Conservation (phyloP, 2,797 vertebrate species). For the Thalassophryne amazonica region DNA sequence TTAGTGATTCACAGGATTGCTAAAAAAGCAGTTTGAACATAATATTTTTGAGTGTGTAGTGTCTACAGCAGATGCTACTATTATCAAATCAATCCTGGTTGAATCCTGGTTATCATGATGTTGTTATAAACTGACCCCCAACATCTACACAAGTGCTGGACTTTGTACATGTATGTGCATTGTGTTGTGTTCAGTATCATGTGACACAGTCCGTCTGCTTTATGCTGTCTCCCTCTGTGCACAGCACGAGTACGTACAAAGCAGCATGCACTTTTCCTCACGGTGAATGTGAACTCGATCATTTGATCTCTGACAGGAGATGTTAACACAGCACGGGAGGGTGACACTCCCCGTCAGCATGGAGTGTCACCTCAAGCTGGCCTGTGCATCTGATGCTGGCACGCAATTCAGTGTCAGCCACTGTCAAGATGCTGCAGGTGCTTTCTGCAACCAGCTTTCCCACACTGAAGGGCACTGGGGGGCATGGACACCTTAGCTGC, state of each 20-base stretch:
- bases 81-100: too few species aligned
- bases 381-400: constrained; percentile 55
- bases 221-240: constrained; percentile 3
- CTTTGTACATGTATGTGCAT: constrained; percentile 20
- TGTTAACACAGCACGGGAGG: constrained; percentile 45
- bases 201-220: constrained; percentile 19
- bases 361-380: constrained; percentile 52
- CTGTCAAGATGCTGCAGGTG: constrained; percentile 70
- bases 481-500: constrained; percentile 77
- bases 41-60: too few species aligned
- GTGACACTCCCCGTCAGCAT: constrained; percentile 39
- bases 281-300: constrained; percentile 37
- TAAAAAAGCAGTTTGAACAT: too few species aligned
- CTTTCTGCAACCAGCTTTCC: constrained; percentile 66
- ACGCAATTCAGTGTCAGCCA: constrained; percentile 64
- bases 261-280: constrained; percentile 7
- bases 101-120: too few species aligned
- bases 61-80: too few species aligned
- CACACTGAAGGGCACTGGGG: constrained; percentile 77
- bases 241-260: constrained; percentile 15
- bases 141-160: constrained; percentile 22
- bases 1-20: too few species aligned
- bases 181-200: constrained; percentile 22
- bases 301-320: constrained; percentile 48
- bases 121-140: constrained; percentile 39